Percentiles rank a stretch among this genome's conserved stretches.
Conservation (phyloP, 2,888 invertebrate species). For the Bellardia pandia region DNA sequence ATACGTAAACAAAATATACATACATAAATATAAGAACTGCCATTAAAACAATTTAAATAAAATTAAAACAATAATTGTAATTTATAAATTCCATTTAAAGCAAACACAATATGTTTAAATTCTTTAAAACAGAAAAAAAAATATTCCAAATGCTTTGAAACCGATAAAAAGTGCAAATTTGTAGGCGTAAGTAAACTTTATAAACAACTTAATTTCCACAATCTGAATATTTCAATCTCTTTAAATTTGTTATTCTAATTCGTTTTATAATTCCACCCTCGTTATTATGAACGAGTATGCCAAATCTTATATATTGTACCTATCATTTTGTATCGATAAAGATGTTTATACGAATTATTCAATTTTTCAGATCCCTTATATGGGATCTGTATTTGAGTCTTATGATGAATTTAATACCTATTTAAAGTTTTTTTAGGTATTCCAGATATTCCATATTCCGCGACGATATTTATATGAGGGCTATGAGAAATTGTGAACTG, state of each 20-base stretch:
- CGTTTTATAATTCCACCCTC: neutral
- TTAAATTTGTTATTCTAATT: neutral
- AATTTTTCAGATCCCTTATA: too few relatives aligned
- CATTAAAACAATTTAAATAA: constrained; percentile 31
- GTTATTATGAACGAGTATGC: too few relatives aligned
- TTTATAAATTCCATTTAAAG: constrained; percentile 2
- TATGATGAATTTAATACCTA: too few relatives aligned
- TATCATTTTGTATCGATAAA: too few relatives aligned
- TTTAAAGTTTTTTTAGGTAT: too few relatives aligned
- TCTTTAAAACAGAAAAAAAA: constrained; percentile 17
- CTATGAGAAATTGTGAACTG: too few relatives aligned
- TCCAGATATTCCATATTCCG: too few relatives aligned
- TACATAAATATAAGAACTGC: constrained; percentile 11
- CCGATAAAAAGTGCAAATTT: neutral
- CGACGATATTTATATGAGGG: too few relatives aligned
- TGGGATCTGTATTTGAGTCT: too few relatives aligned
- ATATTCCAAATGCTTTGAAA: neutral
- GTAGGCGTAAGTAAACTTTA: neutral
- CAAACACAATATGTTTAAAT: neutral
- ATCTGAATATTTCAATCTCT: neutral
- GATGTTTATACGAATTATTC: too few relatives aligned
- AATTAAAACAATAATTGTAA: constrained; percentile 44
- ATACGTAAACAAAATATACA: neutral
- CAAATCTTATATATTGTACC: too few relatives aligned
- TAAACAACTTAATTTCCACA: neutral